Evolutionary conservation across 2,888 invertebrate species (phyloP).

Genomic region (Fragum sueziense): DNA sequence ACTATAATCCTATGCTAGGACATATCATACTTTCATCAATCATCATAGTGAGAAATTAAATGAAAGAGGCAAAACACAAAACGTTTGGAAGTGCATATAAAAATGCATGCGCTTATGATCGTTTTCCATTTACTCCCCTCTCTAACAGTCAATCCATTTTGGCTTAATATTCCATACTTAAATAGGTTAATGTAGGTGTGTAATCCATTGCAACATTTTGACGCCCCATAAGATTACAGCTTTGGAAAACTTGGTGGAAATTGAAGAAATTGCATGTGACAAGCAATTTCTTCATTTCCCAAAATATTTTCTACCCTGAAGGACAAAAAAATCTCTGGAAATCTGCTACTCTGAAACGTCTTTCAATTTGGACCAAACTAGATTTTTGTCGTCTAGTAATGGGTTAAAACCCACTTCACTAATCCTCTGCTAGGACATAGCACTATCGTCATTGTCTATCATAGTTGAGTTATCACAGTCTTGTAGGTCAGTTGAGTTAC

Average conservation of each 20-base stretch:
- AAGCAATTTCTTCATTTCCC: not conserved
- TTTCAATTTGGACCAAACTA: not conserved
- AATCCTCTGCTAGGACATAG: constrained; percentile 65
- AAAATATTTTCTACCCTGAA: not conserved
- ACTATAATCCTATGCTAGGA: too few relatives aligned
- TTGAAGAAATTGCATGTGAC: not conserved
- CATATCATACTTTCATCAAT: too few relatives aligned
- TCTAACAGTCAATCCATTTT: too few relatives aligned
- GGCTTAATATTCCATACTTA: too few relatives aligned
- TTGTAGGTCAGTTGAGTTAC: constrained; percentile 2
- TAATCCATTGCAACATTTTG: too few relatives aligned
- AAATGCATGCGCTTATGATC: too few relatives aligned
- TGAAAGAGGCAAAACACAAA: too few relatives aligned
- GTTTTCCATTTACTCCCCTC: too few relatives aligned
- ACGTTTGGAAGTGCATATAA: too few relatives aligned
- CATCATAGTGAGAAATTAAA: too few relatives aligned
- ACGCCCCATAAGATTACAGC: too few relatives aligned
- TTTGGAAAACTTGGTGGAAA: not conserved
- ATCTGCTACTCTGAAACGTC: not conserved
- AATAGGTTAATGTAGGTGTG: too few relatives aligned
- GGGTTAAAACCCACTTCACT: not conserved
- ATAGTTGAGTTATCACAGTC: constrained; percentile 49
- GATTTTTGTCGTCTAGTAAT: not conserved
- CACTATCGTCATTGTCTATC: constrained; percentile 47
- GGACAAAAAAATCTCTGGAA: not conserved